Evolutionary conservation across 1,140 invertebrate species (phyloP), one percentile per base, ranked within the genome.

Genomic region (Ladona fulva): DNA sequence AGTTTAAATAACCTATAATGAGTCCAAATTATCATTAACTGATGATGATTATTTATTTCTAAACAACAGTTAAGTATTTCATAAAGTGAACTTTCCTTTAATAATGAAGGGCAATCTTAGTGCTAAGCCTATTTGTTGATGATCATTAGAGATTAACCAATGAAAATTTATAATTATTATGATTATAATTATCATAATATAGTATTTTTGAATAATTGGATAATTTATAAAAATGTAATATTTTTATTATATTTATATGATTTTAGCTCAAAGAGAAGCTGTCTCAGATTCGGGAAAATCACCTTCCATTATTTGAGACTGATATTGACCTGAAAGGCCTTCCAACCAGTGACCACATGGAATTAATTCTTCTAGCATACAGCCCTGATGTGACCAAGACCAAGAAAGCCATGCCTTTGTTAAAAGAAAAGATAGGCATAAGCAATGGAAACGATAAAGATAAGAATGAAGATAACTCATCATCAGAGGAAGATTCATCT

Each of bases 321-420:
- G 83, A 85, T 8, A 82, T 90, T 82, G 85, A 88, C 24, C 83
- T 85, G 0, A 87, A 89, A 77, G 89, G 89, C 52, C 85, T 88
- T 76, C 90, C 90, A 1, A 89, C 89, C 10, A 82, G 86, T 24
- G 86, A 89, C 73, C 90, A 91, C 78, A 79, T 90, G 78, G 83
- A 89, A 79, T 82, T 91, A 79, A 86, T 91, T 78, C 82, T 90
- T 24, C 91, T 90, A 90, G 89, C 89, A 0, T 91, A 91, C 81
- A 90, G 89, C 77, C 90, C 90, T 10, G 86, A 88, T 77, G 85
- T 86, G 42, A 85, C 84, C 77, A 87, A 86, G 81, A 83, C 88
- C 0, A 88, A 87, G 79, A 85, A 85, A 78, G 79, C 80, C 14
- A 76, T 84, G 19, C 79, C 83, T 1, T 78, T 80, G 0, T 75